phyloP scores from a whole-genome alignment of 2,113 vertebrate genomes.

The Symphodus melops region DNA sequence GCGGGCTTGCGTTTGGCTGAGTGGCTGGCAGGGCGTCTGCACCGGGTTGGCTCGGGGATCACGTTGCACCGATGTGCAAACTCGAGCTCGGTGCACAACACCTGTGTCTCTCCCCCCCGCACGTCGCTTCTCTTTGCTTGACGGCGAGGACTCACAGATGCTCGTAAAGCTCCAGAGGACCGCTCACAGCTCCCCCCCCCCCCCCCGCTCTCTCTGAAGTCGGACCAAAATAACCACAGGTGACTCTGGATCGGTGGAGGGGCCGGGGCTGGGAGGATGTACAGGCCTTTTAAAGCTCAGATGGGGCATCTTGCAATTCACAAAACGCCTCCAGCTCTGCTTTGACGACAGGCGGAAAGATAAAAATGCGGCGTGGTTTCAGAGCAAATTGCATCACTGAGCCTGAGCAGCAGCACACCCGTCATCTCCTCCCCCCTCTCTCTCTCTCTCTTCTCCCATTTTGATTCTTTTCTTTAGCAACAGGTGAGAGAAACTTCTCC shows the following conservation, averaged over 20 bases:
- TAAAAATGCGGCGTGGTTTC: slow-evolving; percentile 33
- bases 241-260: slow-evolving; percentile 50
- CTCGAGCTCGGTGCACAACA: slow-evolving; percentile 59
- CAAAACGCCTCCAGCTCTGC: slow-evolving; percentile 47
- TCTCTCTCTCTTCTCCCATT: neutral
- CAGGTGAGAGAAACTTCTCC: slow-evolving; percentile 54
- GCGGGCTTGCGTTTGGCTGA: slow-evolving; percentile 55
- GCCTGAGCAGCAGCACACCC: slow-evolving; percentile 23
- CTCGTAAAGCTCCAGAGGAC: slow-evolving; percentile 69
- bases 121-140: slow-evolving; percentile 26
- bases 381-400: slow-evolving; percentile 1
- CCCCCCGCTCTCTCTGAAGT: slow-evolving; percentile 67
- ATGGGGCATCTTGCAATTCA: slow-evolving; percentile 57
- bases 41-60: slow-evolving; percentile 63
- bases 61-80: slow-evolving; percentile 65
- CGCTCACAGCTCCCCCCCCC: slow-evolving; percentile 30
- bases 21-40: slow-evolving; percentile 54
- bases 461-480: slow-evolving; percentile 32
- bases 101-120: slow-evolving; percentile 46
- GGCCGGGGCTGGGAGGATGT: neutral
- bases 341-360: slow-evolving; percentile 33
- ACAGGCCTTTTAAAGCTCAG: slow-evolving; percentile 31
- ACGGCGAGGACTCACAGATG: slow-evolving; percentile 69
- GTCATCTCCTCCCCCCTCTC: neutral
- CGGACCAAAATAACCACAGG: slow-evolving; percentile 73